These are phyloP conservation scores for Agrypnus murinus DNA, from an alignment of 2,888 invertebrate species.

Conservation along the genomic window DNA sequence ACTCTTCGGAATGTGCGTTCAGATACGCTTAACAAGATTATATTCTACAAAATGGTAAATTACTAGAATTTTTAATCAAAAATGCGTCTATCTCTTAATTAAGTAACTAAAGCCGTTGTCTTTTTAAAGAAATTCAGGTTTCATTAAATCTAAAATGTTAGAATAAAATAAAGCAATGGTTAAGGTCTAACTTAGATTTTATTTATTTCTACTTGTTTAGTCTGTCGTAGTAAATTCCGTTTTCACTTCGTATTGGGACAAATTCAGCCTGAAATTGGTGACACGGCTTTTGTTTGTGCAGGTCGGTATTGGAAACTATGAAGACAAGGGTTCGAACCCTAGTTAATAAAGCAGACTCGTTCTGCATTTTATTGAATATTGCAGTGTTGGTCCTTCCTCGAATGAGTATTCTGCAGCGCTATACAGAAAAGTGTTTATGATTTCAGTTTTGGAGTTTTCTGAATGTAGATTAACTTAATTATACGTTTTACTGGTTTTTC, in stretches of 20 bases:
- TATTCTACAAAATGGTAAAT: too few relatives aligned
- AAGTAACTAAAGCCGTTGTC: too few relatives aligned
- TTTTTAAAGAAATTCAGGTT: too few relatives aligned
- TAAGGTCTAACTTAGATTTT: conserved; percentile 1
- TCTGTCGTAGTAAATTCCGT: conserved; percentile 35
- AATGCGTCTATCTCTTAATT: too few relatives aligned
- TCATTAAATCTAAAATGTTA: neutral
- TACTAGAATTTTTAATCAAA: too few relatives aligned
- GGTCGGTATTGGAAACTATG: conserved; percentile 47
- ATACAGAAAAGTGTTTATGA: neutral
- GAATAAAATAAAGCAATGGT: neutral
- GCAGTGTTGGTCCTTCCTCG: conserved; percentile 1
- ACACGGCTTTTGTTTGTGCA: conserved; percentile 46
- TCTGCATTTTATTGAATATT: conserved; percentile 44
- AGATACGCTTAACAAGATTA: too few relatives aligned
- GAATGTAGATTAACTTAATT: neutral
- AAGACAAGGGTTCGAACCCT: conserved; percentile 43
- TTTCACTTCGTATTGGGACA: conserved; percentile 39
- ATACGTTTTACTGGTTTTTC: too few relatives aligned
- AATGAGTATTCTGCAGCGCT: neutral
- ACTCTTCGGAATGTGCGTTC: too few relatives aligned
- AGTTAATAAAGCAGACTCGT: conserved; percentile 45
- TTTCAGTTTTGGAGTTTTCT: neutral
- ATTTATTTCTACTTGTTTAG: conserved; percentile 33
- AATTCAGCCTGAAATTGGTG: conserved; percentile 38